Conservation (phyloP, 2,888 invertebrate genomes). For the Pyrrhosoma nymphula region DNA sequence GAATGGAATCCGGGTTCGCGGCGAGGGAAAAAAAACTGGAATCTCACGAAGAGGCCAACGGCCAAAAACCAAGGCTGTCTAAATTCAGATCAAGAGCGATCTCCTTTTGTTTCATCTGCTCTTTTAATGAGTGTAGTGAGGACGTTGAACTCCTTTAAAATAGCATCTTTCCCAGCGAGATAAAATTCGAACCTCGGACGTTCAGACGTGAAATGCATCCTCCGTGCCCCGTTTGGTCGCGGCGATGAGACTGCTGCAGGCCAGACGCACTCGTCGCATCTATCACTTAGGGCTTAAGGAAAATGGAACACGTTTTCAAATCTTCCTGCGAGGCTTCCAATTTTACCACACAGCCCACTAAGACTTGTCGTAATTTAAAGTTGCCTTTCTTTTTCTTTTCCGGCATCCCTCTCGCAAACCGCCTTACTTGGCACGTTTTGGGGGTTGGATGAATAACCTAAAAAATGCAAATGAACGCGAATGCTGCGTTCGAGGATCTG, state of each 20-base stretch:
- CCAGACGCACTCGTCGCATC: constrained; percentile 37
- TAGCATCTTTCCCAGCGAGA: not conserved
- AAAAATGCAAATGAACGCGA: not conserved
- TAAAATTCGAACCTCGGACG: constrained; percentile 55
- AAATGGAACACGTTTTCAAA: constrained; percentile 39
- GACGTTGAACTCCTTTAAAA: constrained; percentile 58
- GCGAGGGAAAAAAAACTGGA: not conserved
- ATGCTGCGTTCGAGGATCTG: too few relatives aligned
- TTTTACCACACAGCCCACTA: not conserved
- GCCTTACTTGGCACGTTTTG: not conserved
- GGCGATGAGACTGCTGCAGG: not conserved
- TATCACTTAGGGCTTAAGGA: constrained; percentile 47
- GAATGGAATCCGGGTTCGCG: not conserved
- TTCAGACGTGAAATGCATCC: constrained; percentile 24
- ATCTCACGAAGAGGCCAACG: constrained; percentile 24
- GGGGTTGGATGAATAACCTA: not conserved
- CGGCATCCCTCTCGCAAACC: not conserved
- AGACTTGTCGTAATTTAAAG: constrained; percentile 44
- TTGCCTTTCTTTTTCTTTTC: not conserved
- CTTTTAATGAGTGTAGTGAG: constrained; percentile 48
- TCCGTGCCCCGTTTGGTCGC: not conserved
- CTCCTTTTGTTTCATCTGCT: constrained; percentile 44
- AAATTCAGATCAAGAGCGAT: constrained; percentile 24
- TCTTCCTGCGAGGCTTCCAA: constrained; percentile 1
- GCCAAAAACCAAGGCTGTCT: not conserved